phyloP scores from a whole-genome alignment of 2,888 invertebrate genomes.

The Dichetophora obliterata region DNA sequence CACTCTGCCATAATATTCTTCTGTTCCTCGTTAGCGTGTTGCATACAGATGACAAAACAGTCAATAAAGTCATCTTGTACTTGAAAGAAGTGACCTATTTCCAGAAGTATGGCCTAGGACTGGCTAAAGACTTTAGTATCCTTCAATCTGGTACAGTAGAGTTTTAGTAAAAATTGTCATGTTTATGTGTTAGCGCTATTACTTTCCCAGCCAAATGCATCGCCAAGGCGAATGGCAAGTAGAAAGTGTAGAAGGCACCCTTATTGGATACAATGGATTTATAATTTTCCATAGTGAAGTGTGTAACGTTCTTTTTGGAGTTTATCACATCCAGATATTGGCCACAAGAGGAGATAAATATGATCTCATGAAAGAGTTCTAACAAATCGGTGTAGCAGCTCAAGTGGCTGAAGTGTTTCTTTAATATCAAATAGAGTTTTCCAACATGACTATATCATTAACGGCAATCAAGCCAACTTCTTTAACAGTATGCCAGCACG shows the following conservation, averaged over 20 bases:
- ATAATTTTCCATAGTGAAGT: slow-evolving; percentile 89
- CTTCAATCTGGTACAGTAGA: slow-evolving; percentile 66
- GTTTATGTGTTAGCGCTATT: neutral
- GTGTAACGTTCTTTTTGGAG: slow-evolving; percentile 74
- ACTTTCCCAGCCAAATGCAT: slow-evolving; percentile 84
- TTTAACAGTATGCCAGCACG: slow-evolving; percentile 89
- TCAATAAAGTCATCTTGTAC: slow-evolving; percentile 83
- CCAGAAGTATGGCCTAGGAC: slow-evolving; percentile 86
- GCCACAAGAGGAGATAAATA: slow-evolving; percentile 62
- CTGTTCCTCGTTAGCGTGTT: slow-evolving; percentile 80
- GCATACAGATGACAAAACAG: slow-evolving; percentile 91
- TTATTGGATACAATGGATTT: slow-evolving; percentile 91
- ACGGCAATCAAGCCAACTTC: slow-evolving; percentile 82
- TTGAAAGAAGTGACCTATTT: slow-evolving; percentile 97
- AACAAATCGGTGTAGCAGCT: slow-evolving; percentile 83
- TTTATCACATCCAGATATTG: slow-evolving; percentile 82
- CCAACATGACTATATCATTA: slow-evolving; percentile 88
- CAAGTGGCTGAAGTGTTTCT: slow-evolving; percentile 81
- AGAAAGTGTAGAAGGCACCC: slow-evolving; percentile 94
- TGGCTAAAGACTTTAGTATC: slow-evolving; percentile 87
- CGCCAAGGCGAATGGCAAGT: slow-evolving; percentile 89
- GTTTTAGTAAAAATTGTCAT: neutral
- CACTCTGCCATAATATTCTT: slow-evolving; percentile 74
- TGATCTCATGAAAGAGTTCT: slow-evolving; percentile 82
- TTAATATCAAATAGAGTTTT: slow-evolving; percentile 85